Evolutionary conservation across 2,888 invertebrate species (phyloP).

Genomic region (Hipparchia semele): DNA sequence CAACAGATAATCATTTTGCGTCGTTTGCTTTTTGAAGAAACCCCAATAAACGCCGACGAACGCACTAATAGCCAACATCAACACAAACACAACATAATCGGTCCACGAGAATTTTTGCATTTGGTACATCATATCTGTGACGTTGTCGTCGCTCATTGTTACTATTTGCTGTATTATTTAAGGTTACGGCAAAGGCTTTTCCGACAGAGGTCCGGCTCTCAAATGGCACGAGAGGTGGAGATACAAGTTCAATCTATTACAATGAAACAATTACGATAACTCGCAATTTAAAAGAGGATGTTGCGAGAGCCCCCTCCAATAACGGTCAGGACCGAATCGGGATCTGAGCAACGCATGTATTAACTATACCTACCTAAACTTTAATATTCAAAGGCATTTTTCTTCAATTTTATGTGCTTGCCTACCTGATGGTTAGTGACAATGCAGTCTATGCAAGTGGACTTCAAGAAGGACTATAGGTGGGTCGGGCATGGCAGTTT

Average conservation of each 20-base stretch:
- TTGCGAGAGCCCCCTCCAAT: constrained; percentile 78
- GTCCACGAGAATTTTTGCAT: constrained; percentile 87
- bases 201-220: constrained; percentile 57
- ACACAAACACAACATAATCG: constrained; percentile 90
- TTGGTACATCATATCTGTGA: constrained; percentile 55
- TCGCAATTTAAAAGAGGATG: constrained; percentile 82
- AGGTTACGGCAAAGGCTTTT: constrained; percentile 10
- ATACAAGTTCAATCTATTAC: constrained; percentile 73
- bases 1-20: constrained; percentile 88
- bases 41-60: constrained; percentile 93
- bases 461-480: no score
- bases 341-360: constrained; percentile 54
- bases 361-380: not conserved
- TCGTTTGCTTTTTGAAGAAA: constrained; percentile 85
- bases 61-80: constrained; percentile 90
- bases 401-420: no score
- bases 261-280: constrained; percentile 83
- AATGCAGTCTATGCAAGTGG: no score
- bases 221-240: constrained; percentile 54
- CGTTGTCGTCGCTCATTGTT: constrained; percentile 35
- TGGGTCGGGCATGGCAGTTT: no score
- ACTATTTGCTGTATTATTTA: not conserved
- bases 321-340: constrained; percentile 63
- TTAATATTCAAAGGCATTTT: not conserved
- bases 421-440: no score